Base-by-base conservation (phyloP, 2,113 vertebrate genomes). In the Erythrolamprus reginae region DNA sequence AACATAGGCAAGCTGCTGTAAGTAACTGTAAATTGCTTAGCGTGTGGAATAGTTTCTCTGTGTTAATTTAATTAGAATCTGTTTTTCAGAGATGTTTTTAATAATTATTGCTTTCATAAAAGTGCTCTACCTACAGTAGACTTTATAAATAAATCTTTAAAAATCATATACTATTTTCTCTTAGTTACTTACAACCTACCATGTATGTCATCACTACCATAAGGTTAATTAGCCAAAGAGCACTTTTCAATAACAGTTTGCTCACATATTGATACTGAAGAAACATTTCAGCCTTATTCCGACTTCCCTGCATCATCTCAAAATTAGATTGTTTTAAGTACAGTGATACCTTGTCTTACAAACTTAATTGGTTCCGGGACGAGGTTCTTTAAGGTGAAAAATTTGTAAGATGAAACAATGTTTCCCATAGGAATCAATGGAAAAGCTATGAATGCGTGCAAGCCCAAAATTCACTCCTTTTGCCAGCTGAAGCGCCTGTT, bases 301-400 rank as follows among this genome's bases (percentile, higher is more conserved):
- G 92, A 90, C 89, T 84, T 92, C 92, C 92, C 93, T 94, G 94
- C 92, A 95, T 94, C 92, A 94, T 94, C 95, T 95, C 93, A 92
- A 94, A 96, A 96, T 96, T 96, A 96, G 93, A 94, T 94, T 95
- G 95, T 96, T 96, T 10, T 94, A 95, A 95, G 94, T 94, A n/a
- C n/a, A n/a, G n/a, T n/a, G n/a, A n/a, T n/a, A n/a, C n/a, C n/a
- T n/a, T n/a, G n/a, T n/a, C n/a, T n/a, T n/a, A n/a, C n/a, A n/a
- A n/a, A n/a, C n/a, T n/a, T n/a, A n/a, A n/a, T n/a, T n/a, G n/a
- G n/a, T n/a, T n/a, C n/a, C n/a, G n/a, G n/a, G n/a, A n/a, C n/a
- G n/a, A n/a, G n/a, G n/a, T n/a, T n/a, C n/a, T n/a, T n/a, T n/a
- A n/a, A n/a, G n/a, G n/a, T n/a, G n/a, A n/a, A n/a, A n/a, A n/a